phyloP scores from a whole-genome alignment of 2,797 vertebrate genomes.

The Petrocephalus sullivani region DNA sequence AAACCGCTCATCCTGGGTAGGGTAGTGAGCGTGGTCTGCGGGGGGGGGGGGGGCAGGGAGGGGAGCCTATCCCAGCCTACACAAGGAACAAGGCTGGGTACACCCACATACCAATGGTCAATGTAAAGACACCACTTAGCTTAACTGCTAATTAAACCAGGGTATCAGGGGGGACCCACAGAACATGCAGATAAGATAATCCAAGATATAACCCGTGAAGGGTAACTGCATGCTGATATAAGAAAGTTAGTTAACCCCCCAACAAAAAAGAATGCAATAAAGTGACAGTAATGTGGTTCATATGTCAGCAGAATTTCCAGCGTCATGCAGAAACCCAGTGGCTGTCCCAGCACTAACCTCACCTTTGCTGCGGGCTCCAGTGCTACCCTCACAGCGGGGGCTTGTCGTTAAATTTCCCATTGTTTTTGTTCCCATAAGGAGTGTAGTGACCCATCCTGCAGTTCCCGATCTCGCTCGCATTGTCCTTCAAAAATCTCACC shows the following conservation, averaged over 20 bases:
- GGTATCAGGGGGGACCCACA: background rate
- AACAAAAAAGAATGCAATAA: background rate
- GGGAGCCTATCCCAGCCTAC: background rate
- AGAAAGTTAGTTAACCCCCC: background rate
- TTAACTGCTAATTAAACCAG: background rate
- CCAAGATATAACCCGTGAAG: background rate
- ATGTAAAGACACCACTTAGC: background rate
- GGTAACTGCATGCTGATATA: background rate
- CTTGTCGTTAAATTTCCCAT: background rate
- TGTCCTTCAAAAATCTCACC: background rate
- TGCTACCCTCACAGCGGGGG: background rate
- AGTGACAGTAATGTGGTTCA: background rate
- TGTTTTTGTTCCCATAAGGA: background rate
- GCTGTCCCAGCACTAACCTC: background rate
- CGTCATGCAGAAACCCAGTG: background rate
- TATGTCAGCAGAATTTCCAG: background rate
- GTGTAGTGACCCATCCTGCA: background rate
- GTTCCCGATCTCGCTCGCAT: background rate
- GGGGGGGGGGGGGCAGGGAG: background rate
- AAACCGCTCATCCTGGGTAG: background rate
- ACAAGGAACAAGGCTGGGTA: background rate
- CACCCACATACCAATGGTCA: background rate
- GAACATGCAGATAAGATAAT: background rate
- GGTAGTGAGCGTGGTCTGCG: background rate
- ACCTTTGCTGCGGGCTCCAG: background rate